These are phyloP conservation scores for Temnopleurus reevesii DNA, from an alignment of 53 echinoderm and acorn worm genomes.

Conservation along the genomic window DNA sequence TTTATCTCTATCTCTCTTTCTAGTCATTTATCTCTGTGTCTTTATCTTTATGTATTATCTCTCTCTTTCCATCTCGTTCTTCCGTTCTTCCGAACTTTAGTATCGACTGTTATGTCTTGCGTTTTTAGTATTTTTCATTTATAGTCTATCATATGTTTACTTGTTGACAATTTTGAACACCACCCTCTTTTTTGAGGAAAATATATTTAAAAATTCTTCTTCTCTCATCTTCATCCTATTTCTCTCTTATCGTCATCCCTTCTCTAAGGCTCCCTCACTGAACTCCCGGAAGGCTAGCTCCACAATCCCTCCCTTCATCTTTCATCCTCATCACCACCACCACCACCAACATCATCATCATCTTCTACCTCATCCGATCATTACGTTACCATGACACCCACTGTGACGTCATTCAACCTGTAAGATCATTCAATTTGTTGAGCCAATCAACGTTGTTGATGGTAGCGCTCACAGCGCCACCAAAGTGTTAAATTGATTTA, in stretches of 20 bases:
- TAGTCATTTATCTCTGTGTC: too few relatives aligned
- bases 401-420: conserved; percentile 26
- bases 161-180: too few relatives aligned
- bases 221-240: not conserved
- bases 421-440: conserved; percentile 37
- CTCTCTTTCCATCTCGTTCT: too few relatives aligned
- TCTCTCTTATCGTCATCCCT: not conserved
- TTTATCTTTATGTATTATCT: too few relatives aligned
- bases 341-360: not conserved
- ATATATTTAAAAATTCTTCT: too few relatives aligned
- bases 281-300: not conserved
- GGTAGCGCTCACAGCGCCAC: not conserved
- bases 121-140: too few relatives aligned
- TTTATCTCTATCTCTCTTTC: too few relatives aligned
- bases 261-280: not conserved
- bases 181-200: too few relatives aligned
- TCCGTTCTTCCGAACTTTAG: too few relatives aligned
- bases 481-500: conserved; percentile 19
- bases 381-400: conserved; percentile 34
- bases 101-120: too few relatives aligned
- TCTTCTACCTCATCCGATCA: conserved; percentile 37
- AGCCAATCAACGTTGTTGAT: conserved; percentile 37
- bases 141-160: too few relatives aligned
- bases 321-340: conserved; percentile 4
- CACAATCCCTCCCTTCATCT: not conserved